Conservation (phyloP, 2,113 vertebrate species). For the Hippocampus zosterae region DNA sequence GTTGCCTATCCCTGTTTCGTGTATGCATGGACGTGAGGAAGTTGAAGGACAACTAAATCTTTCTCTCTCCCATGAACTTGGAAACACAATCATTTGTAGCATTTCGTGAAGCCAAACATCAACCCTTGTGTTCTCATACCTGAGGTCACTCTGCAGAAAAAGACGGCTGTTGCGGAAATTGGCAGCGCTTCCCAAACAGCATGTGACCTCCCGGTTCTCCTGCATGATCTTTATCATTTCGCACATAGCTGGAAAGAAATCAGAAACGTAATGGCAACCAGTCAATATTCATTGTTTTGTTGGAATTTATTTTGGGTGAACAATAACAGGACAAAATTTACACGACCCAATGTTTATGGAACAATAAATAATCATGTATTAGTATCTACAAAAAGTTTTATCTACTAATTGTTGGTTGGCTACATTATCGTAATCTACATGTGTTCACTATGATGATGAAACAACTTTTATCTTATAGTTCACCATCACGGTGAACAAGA, state of each 20-base stretch:
- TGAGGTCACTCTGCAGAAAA: constrained; percentile 93
- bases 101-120: not conserved
- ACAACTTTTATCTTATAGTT: too few species aligned
- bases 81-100: not conserved
- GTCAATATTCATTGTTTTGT: not conserved
- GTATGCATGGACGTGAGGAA: too few species aligned
- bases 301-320: not conserved
- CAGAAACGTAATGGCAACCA: not conserved
- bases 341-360: too few species aligned
- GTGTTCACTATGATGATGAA: too few species aligned
- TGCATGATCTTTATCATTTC: constrained; percentile 99
- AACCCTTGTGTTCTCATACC: constrained; percentile 62
- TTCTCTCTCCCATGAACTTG: too few species aligned
- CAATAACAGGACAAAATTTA: not conserved
- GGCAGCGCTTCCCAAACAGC: constrained; percentile 93
- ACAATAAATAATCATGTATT: too few species aligned
- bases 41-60: too few species aligned
- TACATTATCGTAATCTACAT: too few species aligned
- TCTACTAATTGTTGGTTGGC: too few species aligned
- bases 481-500: too few species aligned
- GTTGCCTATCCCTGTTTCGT: too few species aligned
- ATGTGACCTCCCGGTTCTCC: constrained; percentile 93
- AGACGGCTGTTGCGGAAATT: constrained; percentile 92
- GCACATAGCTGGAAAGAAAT: constrained; percentile 84
- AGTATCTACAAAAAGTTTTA: too few species aligned